phyloP scores from a whole-genome alignment of 2,888 invertebrate species.

The Trissonchulus sp. region DNA sequence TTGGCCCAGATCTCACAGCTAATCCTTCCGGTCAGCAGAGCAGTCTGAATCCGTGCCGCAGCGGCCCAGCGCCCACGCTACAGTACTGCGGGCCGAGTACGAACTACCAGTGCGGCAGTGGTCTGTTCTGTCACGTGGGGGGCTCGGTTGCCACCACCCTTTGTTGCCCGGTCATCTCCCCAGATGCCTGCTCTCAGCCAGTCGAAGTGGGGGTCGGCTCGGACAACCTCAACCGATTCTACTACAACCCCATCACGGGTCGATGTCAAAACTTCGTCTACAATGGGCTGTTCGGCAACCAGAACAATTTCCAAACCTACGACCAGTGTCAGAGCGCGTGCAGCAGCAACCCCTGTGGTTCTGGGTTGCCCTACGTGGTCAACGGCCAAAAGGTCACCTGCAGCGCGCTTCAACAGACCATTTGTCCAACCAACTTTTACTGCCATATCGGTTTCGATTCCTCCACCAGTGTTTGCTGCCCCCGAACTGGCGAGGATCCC shows the following conservation, averaged over 20 bases:
- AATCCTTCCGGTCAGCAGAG: background rate
- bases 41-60: background rate
- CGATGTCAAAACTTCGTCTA: slow-evolving; percentile 42
- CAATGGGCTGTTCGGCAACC: slow-evolving; percentile 46
- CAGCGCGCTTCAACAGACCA: background rate
- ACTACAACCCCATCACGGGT: slow-evolving; percentile 43
- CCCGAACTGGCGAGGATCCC: slow-evolving; percentile 20
- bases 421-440: slow-evolving; percentile 28
- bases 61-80: background rate
- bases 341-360: slow-evolving; percentile 38
- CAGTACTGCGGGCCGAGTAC: background rate
- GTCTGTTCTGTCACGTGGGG: slow-evolving; percentile 15
- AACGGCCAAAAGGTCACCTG: slow-evolving; percentile 13
- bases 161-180: slow-evolving; percentile 12
- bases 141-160: background rate
- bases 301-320: slow-evolving; percentile 46
- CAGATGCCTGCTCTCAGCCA: slow-evolving; percentile 15
- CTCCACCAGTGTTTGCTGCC: slow-evolving; percentile 26
- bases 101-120: background rate
- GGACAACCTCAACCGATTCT: slow-evolving; percentile 41
- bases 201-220: slow-evolving; percentile 42
- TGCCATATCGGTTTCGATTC: slow-evolving; percentile 26
- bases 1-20: too few species aligned
- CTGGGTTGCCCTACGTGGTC: background rate
- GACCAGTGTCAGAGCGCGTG: slow-evolving; percentile 47